Percentiles rank a stretch among this genome's conserved stretches.
Evolutionary conservation across 1,140 invertebrate species (phyloP).

Genomic region (Oedothorax gibbosus): DNA sequence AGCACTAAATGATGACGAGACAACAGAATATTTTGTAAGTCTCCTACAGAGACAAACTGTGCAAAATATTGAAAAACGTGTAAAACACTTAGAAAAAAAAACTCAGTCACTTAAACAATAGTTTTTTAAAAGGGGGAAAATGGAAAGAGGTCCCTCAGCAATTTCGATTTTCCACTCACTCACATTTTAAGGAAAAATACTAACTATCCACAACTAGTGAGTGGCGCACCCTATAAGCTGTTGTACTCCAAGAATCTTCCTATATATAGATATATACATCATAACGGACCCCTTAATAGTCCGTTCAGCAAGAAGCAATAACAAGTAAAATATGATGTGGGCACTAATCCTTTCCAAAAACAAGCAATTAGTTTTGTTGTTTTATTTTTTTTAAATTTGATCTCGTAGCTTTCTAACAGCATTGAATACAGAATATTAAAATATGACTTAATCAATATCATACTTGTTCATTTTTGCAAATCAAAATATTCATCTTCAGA

Average conservation of each 20-base stretch:
- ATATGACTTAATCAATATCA: no score
- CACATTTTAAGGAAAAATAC: conserved; percentile 35
- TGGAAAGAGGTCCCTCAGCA: conserved; percentile 32
- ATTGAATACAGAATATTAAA: no score
- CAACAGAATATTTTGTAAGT: conserved; percentile 24
- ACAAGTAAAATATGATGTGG: no score
- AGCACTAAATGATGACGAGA: conserved; percentile 17
- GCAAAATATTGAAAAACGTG: conserved; percentile 40
- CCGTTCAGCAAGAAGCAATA: no score
- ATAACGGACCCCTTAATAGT: neutral
- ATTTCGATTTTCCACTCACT: conserved; percentile 8
- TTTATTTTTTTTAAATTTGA: no score
- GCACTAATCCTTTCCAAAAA: no score
- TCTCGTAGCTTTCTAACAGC: no score
- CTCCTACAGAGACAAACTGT: conserved; percentile 17
- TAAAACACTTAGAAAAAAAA: conserved; percentile 48
- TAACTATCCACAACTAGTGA: conserved; percentile 15
- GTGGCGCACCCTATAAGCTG: conserved; percentile 4
- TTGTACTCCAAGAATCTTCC: no score
- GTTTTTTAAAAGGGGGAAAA: conserved; percentile 23
- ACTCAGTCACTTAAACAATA: conserved; percentile 22
- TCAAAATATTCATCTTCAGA: no score
- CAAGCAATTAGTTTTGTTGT: no score
- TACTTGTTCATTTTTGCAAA: no score
- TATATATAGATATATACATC: conserved; percentile 1